Percentiles rank a stretch among this genome's conserved stretches.
Evolutionary conservation across 2,797 vertebrate species (phyloP).

Genomic region (Halcyon badia): DNA sequence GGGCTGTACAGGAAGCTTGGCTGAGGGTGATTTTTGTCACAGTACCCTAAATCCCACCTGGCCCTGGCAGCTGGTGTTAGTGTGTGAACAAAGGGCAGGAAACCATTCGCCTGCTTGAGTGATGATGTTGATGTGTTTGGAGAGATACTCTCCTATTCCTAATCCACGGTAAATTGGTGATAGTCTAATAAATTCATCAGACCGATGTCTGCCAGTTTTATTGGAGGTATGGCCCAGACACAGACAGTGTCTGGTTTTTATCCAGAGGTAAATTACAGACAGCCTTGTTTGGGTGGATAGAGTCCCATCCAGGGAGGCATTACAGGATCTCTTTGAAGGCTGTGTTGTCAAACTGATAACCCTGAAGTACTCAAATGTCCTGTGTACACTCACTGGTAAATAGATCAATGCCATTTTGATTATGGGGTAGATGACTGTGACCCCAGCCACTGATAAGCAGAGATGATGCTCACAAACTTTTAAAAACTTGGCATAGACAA

Average conservation of each 20-base stretch:
- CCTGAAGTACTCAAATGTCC: background rate
- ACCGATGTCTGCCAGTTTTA: background rate
- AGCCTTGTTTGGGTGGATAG: background rate
- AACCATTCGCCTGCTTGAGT: background rate
- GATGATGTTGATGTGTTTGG: background rate
- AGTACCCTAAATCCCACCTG: rapidly evolving
- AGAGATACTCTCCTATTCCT: background rate
- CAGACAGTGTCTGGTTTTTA: background rate
- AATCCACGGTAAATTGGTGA: background rate
- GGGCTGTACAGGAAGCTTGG: background rate
- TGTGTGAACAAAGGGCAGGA: background rate
- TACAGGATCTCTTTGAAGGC: background rate
- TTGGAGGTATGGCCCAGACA: background rate
- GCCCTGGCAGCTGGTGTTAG: background rate
- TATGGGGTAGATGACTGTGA: background rate
- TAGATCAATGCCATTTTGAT: background rate
- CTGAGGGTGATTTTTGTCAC: background rate
- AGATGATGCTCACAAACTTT: background rate
- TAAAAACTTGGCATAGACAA: background rate
- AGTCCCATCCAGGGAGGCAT: background rate
- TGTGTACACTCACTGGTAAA: background rate
- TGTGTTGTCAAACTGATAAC: background rate
- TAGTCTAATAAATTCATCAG: background rate
- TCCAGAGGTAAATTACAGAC: background rate
- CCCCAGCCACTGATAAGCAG: background rate